A percentile compares a stretch with the other conserved stretches of the same genome.
phyloP scores from a whole-genome alignment of 2,888 invertebrate genomes.

The Agrochola lychnidis region DNA sequence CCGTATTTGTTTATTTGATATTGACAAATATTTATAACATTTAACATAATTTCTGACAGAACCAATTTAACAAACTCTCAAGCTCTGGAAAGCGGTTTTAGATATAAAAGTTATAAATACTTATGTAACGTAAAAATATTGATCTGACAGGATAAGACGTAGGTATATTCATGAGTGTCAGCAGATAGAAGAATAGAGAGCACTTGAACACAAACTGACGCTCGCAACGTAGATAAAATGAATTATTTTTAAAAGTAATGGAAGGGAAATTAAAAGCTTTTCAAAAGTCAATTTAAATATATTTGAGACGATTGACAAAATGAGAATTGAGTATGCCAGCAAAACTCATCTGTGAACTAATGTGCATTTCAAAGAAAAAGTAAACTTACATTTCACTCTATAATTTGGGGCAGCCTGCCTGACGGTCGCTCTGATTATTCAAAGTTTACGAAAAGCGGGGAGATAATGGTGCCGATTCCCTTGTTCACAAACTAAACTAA shows the following conservation, averaged over 20 bases:
- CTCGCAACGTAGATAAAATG: slow-evolving; percentile 16
- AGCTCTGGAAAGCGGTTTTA: slow-evolving; percentile 40
- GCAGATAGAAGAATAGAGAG: slow-evolving; percentile 38
- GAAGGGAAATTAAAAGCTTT: slow-evolving; percentile 20
- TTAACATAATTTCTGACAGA: slow-evolving; percentile 13
- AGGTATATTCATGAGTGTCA: slow-evolving; percentile 12
- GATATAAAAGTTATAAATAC: slow-evolving; percentile 32
- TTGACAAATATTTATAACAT: slow-evolving; percentile 33
- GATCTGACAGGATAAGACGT: slow-evolving; percentile 38
- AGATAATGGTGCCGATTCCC: too few species aligned
- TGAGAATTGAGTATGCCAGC: slow-evolving; percentile 32
- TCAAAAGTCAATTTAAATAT: slow-evolving; percentile 15
- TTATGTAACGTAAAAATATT: slow-evolving; percentile 13
- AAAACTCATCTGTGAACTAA: slow-evolving; percentile 44
- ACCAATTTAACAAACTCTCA: slow-evolving; percentile 5
- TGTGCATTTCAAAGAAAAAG: slow-evolving; percentile 53
- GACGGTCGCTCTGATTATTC: slow-evolving; percentile 50
- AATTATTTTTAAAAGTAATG: slow-evolving; percentile 20
- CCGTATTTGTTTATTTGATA: slow-evolving; percentile 37
- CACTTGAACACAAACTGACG: slow-evolving; percentile 30
- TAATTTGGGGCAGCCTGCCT: slow-evolving; percentile 39
- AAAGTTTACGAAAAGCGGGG: slow-evolving; percentile 32
- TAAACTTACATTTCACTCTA: slow-evolving; percentile 37
- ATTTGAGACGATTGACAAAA: slow-evolving; percentile 23
- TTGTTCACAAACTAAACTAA: too few species aligned